Base-by-base conservation (phyloP, 2,797 vertebrate genomes). In the Pogoniulus pusillus region DNA sequence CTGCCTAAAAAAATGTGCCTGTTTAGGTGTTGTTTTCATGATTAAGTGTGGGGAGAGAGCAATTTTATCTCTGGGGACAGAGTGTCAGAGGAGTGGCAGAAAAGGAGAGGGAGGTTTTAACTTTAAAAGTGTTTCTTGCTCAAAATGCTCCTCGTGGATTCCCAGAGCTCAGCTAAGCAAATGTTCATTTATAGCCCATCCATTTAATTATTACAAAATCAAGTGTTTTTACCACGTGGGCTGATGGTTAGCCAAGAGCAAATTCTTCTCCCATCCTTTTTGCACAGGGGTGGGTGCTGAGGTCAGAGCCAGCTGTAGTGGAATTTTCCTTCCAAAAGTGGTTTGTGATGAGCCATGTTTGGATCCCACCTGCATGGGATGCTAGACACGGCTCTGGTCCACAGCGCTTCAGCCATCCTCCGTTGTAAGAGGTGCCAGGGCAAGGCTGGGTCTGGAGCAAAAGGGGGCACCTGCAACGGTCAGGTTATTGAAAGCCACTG, bases 141-240 rank as follows among this genome's bases (percentile, higher is more conserved):
- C 70, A 72, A 23, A 90, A 90, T 80, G 70, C 91, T 93, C 90
- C 59, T 49, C 65, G 4, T 77, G 43, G 86, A 92, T 92, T 95
- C 91, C 91, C 93, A 91, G 63, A 72, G 78, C 91, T 91, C 86
- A 83, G 59, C 57, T 95, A 90, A 64, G 86, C 78, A 82, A 89
- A 82, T 0, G 6, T 70, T 91, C 79, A 66, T 93, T 96, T 96
- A 57, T 87, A 93, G 59, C 16, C 79, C 63, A 81, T 90, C 41
- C 3, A 88, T 93, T 93, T 95, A 93, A 94, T 93, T 94, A 94
- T 93, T 94, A 91, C 86, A 84, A 92, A 93, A 90, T n/a, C 90
- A 91, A 91, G 89, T 87, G 74, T 90, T 94, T 93, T 82, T 77
- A 85, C 64, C 47, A 43, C 32, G 82, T 87, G 34, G 82, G 91